Conservation (phyloP, 2,888 invertebrate genomes). For the Nomada lathburiana region DNA sequence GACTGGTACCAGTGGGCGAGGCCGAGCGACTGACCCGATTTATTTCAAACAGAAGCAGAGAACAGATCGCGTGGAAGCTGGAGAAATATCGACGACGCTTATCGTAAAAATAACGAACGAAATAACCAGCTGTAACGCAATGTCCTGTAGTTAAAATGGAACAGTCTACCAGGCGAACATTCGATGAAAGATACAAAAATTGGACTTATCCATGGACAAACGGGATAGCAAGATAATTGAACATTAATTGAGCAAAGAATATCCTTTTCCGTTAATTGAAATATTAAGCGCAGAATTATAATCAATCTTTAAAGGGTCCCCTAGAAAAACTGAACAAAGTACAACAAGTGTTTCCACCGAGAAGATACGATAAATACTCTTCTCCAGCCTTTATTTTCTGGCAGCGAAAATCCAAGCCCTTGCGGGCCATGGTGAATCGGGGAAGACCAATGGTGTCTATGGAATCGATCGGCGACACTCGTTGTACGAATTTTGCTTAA, state of each 20-base stretch:
- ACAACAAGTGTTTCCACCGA: too few relatives aligned
- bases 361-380: not conserved
- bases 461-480: not conserved
- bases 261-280: too few relatives aligned
- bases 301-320: too few relatives aligned
- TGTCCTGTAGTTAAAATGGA: not conserved
- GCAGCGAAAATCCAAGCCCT: too few relatives aligned
- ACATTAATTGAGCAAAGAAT: too few relatives aligned
- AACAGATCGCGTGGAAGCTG: slow-evolving; percentile 25
- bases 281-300: too few relatives aligned
- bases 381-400: not conserved
- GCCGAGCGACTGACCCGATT: slow-evolving; percentile 44
- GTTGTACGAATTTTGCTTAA: slow-evolving; percentile 30
- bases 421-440: not conserved
- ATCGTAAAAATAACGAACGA: not conserved
- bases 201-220: too few relatives aligned
- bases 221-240: too few relatives aligned
- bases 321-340: too few relatives aligned
- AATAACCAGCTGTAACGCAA: not conserved
- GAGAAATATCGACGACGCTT: slow-evolving; percentile 13
- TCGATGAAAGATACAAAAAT: too few relatives aligned
- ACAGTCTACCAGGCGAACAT: not conserved
- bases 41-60: slow-evolving; percentile 28
- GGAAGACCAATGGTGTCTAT: not conserved
- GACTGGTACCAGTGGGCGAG: slow-evolving; percentile 36